A percentile compares a stretch with the other conserved stretches of the same genome.
Conservation (phyloP, 2,888 invertebrate species). For the Philaethria dido region DNA sequence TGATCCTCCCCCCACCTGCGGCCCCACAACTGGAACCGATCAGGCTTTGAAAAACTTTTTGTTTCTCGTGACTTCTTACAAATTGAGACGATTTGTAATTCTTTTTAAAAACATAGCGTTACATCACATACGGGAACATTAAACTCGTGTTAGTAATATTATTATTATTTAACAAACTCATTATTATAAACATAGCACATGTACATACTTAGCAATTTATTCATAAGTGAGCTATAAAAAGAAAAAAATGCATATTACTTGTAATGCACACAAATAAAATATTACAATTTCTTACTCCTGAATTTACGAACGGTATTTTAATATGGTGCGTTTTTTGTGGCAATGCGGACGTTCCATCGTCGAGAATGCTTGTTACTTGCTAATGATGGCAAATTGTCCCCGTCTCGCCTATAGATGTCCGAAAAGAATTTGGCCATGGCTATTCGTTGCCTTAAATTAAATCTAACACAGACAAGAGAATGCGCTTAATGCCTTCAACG, state of each 20-base stretch:
- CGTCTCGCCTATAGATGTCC: constrained; percentile 59
- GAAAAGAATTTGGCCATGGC: constrained; percentile 60
- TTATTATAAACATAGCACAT: too few relatives aligned
- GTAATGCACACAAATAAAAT: background rate
- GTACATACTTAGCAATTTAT: too few relatives aligned
- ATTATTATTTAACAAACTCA: too few relatives aligned
- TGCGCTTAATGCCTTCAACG: constrained; percentile 48
- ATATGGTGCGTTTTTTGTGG: constrained; percentile 59
- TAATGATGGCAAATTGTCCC: constrained; percentile 69
- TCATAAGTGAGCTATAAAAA: background rate
- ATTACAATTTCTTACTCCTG: constrained; percentile 4
- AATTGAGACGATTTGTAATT: constrained; percentile 52
- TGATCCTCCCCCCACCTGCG: constrained; percentile 52
- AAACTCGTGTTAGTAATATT: too few relatives aligned
- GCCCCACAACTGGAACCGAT: constrained; percentile 61
- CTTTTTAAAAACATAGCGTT: constrained; percentile 40
- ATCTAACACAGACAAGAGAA: constrained; percentile 61
- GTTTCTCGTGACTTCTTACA: constrained; percentile 56
- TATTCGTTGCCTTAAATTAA: constrained; percentile 61
- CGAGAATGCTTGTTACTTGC: constrained; percentile 65
- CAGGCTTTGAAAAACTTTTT: constrained; percentile 69
- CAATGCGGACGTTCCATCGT: constrained; percentile 49
- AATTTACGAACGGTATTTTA: constrained; percentile 47
- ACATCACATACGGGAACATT: too few relatives aligned
- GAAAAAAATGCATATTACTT: background rate